These are phyloP conservation scores for Coleophora flavipennella DNA, from an alignment of 2,888 invertebrate species.

Conservation along the genomic window DNA sequence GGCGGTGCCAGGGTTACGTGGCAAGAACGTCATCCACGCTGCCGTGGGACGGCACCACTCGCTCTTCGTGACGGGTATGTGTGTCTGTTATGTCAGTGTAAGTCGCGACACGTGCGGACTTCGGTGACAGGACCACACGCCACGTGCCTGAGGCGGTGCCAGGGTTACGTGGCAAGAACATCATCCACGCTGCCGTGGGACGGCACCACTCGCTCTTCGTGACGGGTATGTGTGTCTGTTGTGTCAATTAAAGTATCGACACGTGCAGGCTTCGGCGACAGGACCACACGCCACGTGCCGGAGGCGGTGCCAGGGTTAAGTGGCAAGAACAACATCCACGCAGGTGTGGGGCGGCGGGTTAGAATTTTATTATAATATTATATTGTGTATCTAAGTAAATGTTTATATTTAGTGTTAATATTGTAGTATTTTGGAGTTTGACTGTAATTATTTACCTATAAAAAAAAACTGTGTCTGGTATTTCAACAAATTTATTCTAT, in stretches of 20 bases:
- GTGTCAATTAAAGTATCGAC: slow-evolving; percentile 78
- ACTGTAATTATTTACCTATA: too few relatives aligned
- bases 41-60: slow-evolving; percentile 92
- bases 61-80: slow-evolving; percentile 83
- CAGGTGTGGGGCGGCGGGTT: slow-evolving; percentile 75
- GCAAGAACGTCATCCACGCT: slow-evolving; percentile 86
- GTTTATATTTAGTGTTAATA: too few relatives aligned
- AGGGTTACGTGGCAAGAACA: slow-evolving; percentile 80
- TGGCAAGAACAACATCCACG: slow-evolving; percentile 86
- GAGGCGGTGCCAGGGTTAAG: slow-evolving; percentile 82
- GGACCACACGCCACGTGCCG: slow-evolving; percentile 80
- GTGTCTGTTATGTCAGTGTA: slow-evolving; percentile 21
- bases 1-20: slow-evolving; percentile 81
- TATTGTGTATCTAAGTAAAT: too few relatives aligned
- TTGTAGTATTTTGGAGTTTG: too few relatives aligned
- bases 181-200: slow-evolving; percentile 91
- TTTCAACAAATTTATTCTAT: too few relatives aligned
- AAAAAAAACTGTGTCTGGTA: too few relatives aligned
- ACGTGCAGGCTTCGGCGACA: slow-evolving; percentile 84
- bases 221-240: slow-evolving; percentile 72
- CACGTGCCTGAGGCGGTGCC: slow-evolving; percentile 86
- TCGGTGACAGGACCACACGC: slow-evolving; percentile 81
- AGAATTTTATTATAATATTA: too few relatives aligned
- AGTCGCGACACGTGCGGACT: slow-evolving; percentile 84
- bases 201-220: slow-evolving; percentile 90